Base-by-base conservation (phyloP, 2,888 invertebrate species). In the Monopis laevigella region DNA sequence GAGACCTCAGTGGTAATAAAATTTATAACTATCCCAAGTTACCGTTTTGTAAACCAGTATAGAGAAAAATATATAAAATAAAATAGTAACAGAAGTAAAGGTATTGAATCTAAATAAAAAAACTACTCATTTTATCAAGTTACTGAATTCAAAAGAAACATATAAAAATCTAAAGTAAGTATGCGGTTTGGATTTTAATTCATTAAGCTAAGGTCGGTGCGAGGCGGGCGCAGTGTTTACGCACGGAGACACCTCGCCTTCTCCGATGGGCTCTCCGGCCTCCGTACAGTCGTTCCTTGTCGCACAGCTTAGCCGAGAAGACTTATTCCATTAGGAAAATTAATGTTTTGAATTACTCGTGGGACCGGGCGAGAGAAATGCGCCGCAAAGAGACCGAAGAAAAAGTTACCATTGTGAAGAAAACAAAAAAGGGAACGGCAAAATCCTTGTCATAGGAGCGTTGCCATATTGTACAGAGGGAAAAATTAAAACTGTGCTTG, bases 311-410 rank as follows among this genome's bases (percentile, higher is more conserved):
- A 65, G 63, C 62, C 49, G 56, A 54, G 58, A 48, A 63, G 63
- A 64, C 70, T 77, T 69, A 73, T 64, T 77, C 78, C 81, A 82
- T 82, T 82, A 81, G 65, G 71, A 72, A 80, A 81, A 81, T 82
- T 78, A 81, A 80, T 81, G 80, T 78, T 78, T 77, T 65, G 73
- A 77, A 73, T 77, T 73, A 77, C 66, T 57, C 56, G 58, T 52
- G 55, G 50, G 51, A 45, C 43, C 26, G 43, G 40, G 48, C 44
- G 43, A 39, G 43, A 32, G 45, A 43, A 29, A 28, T 40, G 39
- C 44, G 45, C 40, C 44, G 45, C 41, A 44, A 43, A 44, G 45
- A 45, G 48, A 38, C 39, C 36, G 36, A 28, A 36, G 28, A 39
- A 28, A 42, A 29, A 38, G 12, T 28, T 26, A 21, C 30, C 21